Percentiles rank a stretch among this genome's conserved stretches.
phyloP scores from a whole-genome alignment of 2,797 vertebrate genomes.

The Echeneis naucrates region DNA sequence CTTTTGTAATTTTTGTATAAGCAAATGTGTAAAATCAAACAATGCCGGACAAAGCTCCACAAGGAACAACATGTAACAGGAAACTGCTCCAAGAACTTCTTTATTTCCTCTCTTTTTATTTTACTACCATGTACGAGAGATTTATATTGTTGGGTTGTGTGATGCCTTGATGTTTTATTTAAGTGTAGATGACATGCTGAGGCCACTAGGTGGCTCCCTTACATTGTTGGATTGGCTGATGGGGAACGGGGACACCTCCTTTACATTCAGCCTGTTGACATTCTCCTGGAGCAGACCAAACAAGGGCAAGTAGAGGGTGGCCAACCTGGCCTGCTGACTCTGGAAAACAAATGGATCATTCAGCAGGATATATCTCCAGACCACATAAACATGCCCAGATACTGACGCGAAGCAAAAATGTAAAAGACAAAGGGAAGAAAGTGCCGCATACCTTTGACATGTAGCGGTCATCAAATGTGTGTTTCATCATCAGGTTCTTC shows the following conservation, averaged over 20 bases:
- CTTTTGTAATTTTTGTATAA: background rate
- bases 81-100: background rate
- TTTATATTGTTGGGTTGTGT: background rate
- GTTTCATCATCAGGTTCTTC: conserved; percentile 97
- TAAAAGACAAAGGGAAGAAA: background rate
- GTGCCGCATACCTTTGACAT: conserved; percentile 85
- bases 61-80: background rate
- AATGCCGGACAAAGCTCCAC: background rate
- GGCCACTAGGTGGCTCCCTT: conserved; percentile 80
- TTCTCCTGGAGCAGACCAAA: conserved; percentile 96
- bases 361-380: background rate
- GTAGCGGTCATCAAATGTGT: conserved; percentile 96
- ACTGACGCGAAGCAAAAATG: background rate
- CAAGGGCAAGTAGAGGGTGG: conserved; percentile 94
- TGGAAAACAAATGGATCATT: conserved; percentile 76
- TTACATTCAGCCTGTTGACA: conserved; percentile 95
- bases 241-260: conserved; percentile 89
- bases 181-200: background rate
- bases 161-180: background rate
- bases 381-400: background rate
- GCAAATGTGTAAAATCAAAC: background rate
- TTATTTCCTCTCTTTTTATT: background rate
- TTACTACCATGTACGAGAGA: background rate
- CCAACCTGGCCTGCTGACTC: conserved; percentile 96
- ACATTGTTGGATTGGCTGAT: conserved; percentile 89